Evolutionary conservation across 1,140 invertebrate species (phyloP).

Genomic region (Meloidogyne chitwoodi): DNA sequence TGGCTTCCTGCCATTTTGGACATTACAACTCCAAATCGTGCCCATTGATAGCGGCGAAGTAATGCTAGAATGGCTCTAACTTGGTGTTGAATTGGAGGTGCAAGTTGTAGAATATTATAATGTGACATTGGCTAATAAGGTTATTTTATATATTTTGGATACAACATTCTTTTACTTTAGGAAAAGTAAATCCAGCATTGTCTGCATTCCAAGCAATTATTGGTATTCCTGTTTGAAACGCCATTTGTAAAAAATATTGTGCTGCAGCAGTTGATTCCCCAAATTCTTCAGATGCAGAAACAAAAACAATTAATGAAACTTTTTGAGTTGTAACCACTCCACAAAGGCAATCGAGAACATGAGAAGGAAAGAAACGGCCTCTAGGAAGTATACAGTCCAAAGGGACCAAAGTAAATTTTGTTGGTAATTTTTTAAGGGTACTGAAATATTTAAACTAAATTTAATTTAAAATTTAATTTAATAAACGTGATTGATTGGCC

Average conservation of each 20-base stretch:
- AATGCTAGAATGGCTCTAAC: conserved; percentile 52
- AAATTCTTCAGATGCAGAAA: conserved; percentile 47
- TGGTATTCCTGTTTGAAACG: conserved; percentile 54
- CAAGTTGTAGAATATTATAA: conserved; percentile 53
- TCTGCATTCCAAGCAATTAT: conserved; percentile 59
- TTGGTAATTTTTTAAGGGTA: conserved; percentile 33
- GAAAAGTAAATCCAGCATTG: conserved; percentile 48
- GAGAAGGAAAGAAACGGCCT: conserved; percentile 47
- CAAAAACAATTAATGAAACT: conserved; percentile 48
- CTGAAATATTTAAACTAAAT: conserved; percentile 16
- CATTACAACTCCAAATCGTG: conserved; percentile 50
- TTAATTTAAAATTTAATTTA: neutral
- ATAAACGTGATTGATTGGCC: conserved; percentile 49
- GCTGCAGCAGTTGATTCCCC: conserved; percentile 43
- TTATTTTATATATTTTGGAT: neutral
- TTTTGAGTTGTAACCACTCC: conserved; percentile 43
- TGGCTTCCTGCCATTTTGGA: conserved; percentile 53
- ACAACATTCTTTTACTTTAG: conserved; percentile 26
- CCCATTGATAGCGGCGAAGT: conserved; percentile 53
- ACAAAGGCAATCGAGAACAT: conserved; percentile 54
- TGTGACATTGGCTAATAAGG: conserved; percentile 36
- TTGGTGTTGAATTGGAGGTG: conserved; percentile 58
- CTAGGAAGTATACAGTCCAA: conserved; percentile 52
- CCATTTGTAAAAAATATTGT: conserved; percentile 53
- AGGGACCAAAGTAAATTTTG: conserved; percentile 38